These are phyloP conservation scores for Zosterops lateralis DNA, from an alignment of 2,113 vertebrate genomes.

Conservation along the genomic window DNA sequence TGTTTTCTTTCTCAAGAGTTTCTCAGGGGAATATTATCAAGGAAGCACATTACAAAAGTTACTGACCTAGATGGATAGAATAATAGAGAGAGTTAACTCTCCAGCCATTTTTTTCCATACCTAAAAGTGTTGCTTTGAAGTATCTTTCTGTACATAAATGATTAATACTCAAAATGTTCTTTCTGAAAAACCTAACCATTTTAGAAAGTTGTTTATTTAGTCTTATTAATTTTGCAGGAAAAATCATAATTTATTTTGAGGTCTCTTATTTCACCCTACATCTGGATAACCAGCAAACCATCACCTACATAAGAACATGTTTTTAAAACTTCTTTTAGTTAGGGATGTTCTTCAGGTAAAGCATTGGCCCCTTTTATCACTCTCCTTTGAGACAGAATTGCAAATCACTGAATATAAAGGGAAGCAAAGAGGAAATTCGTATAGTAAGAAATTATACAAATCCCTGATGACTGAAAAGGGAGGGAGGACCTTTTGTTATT, in stretches of 20 bases:
- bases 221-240: background rate
- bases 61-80: background rate
- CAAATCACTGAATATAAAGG: background rate
- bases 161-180: background rate
- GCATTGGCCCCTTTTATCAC: background rate
- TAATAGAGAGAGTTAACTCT: background rate
- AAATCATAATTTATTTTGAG: background rate
- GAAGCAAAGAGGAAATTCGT: background rate
- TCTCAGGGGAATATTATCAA: background rate
- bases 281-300: background rate
- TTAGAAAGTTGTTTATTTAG: background rate
- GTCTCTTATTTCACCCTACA: background rate
- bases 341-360: background rate
- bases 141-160: background rate
- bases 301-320: background rate
- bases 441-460: background rate
- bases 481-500: background rate
- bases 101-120: background rate
- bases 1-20: conserved; percentile 19
- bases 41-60: background rate
- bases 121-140: background rate
- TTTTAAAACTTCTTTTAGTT: background rate
- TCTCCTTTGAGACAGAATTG: background rate
- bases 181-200: background rate
- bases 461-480: background rate